Percentiles rank a stretch among this genome's conserved stretches.
phyloP scores from a whole-genome alignment of 2,888 invertebrate species.

The Onchidella celtica region DNA sequence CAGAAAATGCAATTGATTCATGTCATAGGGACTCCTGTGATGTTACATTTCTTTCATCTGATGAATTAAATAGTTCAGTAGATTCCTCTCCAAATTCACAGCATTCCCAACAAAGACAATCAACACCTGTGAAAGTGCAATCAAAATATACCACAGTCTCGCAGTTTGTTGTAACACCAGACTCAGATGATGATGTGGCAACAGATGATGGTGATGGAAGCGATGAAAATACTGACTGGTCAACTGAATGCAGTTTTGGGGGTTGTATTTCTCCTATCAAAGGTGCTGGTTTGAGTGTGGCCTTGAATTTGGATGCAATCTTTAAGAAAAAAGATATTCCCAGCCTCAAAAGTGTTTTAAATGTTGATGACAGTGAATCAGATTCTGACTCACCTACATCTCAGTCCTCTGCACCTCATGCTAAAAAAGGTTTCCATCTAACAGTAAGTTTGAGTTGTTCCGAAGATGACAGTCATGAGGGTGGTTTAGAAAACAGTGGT shows the following conservation, averaged over 20 bases:
- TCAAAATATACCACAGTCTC: constrained; percentile 1
- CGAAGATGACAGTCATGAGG: constrained; percentile 10
- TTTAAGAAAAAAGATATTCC: constrained; percentile 36
- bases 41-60: background rate
- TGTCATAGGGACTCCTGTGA: too few relatives aligned
- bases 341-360: constrained; percentile 37
- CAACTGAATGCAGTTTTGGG: background rate
- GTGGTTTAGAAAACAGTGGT: background rate
- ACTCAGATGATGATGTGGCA: constrained; percentile 11
- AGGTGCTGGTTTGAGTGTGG: constrained; percentile 13
- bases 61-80: background rate
- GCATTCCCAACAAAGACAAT: background rate
- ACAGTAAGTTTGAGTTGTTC: background rate
- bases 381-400: constrained; percentile 14
- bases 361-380: constrained; percentile 11
- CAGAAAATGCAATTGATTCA: background rate
- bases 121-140: constrained; percentile 11
- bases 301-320: constrained; percentile 20
- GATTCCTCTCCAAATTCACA: background rate
- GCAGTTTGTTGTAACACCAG: background rate
- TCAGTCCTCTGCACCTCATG: background rate
- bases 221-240: constrained; percentile 30
- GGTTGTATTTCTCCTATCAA: background rate
- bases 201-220: constrained; percentile 3
- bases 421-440: background rate